These are phyloP conservation scores for Fratercula arctica DNA, from an alignment of 2,797 vertebrate species.

Conservation along the genomic window DNA sequence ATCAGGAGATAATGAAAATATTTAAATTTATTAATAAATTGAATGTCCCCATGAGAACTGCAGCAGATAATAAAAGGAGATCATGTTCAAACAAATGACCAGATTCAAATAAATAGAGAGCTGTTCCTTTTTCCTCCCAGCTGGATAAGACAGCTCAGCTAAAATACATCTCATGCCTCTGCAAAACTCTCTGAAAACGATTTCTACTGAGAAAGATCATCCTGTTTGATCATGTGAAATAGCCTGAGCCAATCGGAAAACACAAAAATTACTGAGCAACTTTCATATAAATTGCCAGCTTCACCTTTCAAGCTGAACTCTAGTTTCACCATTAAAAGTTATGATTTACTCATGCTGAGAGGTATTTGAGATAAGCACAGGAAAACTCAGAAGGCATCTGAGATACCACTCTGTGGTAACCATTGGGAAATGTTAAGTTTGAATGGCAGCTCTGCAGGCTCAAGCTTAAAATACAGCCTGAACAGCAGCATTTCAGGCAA, in stretches of 20 bases:
- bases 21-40: not conserved
- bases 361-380: not conserved
- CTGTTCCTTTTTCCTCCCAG: not conserved
- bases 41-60: not conserved
- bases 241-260: not conserved
- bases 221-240: not conserved
- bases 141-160: not conserved
- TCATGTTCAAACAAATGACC: not conserved
- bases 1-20: not conserved
- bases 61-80: not conserved
- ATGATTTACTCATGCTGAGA: not conserved
- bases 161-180: not conserved
- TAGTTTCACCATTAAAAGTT: not conserved
- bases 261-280: not conserved
- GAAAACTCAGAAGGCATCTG: not conserved
- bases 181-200: not conserved
- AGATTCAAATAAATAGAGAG: not conserved
- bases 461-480: not conserved
- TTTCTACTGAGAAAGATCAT: not conserved
- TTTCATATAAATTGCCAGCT: not conserved
- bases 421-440: not conserved
- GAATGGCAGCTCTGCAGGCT: not conserved
- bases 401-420: not conserved
- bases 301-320: slow-evolving; percentile 1
- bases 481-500: not conserved